Evolutionary conservation across 2,888 invertebrate genomes (phyloP), one percentile per base, ranked within the genome.

Genomic region (Hedychridium roseum): DNA sequence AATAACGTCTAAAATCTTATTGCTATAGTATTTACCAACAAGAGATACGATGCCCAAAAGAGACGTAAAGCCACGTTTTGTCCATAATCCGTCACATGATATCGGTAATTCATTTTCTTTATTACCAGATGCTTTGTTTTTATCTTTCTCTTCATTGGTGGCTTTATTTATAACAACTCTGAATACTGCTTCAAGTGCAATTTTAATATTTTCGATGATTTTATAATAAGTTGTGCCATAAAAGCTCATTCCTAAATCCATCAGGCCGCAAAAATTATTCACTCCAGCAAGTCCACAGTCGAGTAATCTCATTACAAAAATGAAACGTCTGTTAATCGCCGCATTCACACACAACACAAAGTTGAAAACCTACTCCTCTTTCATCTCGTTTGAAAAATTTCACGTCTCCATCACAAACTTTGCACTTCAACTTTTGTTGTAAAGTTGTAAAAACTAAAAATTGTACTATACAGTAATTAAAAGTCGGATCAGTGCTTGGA

Each of bases 251-350:
- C 14, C 27, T 16, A 51, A 14, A 40, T 50, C 50, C 53, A 54
- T 54, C 31, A 57, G 28, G 4, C 28, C 50, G 43, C 14, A 18
- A 37, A 56, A 53, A 50, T 38, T 55, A 34, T 30, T 55, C 4
- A 49, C 50, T 20, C 64, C 55, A 51, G 58, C 34, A 54, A 60
- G 43, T 43, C 52, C 61, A 41, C 65, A 36, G 38, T 62, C 61
- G 26, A 66, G 26, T 16, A 66, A 42, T 49, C 64, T 46, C 60
- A 66, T 65, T 6, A 53, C 56, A 23, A 64, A 60, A 36, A 52
- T 50, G 44, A 66, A 57, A 35, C 62, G 52, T 23, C 62, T 34
- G 47, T 64, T 9, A 14, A 42, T 60, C 54, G 6, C 30, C 17
- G 50, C 59, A 57, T 21, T n/a, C 32, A 50, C 57, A 59, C 12